Evolutionary conservation across 2,888 invertebrate genomes (phyloP).

Genomic region (Holacanthella duospinosa): DNA sequence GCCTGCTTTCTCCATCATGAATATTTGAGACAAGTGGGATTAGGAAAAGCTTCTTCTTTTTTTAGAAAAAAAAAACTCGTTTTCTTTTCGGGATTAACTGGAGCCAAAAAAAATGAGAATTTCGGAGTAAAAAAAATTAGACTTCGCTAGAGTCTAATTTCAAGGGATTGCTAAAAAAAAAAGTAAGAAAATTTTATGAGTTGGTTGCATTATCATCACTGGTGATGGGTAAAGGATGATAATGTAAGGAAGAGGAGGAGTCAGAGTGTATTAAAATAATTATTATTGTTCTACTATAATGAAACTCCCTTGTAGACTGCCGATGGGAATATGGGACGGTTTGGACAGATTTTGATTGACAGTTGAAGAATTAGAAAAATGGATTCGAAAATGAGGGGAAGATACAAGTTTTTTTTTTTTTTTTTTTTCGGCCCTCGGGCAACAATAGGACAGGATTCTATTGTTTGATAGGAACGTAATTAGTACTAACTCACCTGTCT

Average conservation of each 20-base stretch:
- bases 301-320: too few relatives aligned
- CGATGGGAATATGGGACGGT: not conserved
- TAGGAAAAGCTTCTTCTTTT: not conserved
- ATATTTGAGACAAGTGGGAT: constrained; percentile 1
- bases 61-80: not conserved
- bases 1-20: not conserved
- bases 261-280: not conserved
- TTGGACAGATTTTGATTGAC: not conserved
- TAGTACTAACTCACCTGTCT: too few relatives aligned
- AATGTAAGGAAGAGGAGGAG: not conserved
- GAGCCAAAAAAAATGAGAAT: not conserved
- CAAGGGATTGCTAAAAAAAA: not conserved
- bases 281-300: not conserved
- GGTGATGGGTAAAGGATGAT: not conserved
- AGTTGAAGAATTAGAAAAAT: too few relatives aligned
- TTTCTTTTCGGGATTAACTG: not conserved
- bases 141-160: not conserved
- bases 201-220: not conserved
- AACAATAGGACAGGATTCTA: too few relatives aligned
- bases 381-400: too few relatives aligned
- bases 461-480: too few relatives aligned
- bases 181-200: not conserved
- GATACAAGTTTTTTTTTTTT: too few relatives aligned
- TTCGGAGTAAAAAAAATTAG: not conserved
- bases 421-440: too few relatives aligned